These are phyloP conservation scores for Tapera naevia DNA, from an alignment of 2,797 vertebrate species.

Conservation along the genomic window DNA sequence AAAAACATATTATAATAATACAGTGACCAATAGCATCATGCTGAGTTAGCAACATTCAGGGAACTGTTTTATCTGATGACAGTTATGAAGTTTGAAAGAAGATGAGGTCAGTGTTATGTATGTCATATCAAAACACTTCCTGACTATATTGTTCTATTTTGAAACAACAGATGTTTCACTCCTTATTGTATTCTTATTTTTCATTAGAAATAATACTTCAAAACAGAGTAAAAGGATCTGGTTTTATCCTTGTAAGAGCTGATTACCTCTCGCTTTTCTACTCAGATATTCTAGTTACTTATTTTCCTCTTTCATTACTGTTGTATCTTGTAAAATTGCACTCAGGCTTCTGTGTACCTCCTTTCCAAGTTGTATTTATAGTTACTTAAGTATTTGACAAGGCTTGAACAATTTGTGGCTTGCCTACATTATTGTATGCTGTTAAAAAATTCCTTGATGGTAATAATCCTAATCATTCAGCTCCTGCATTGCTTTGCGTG, in stretches of 20 bases:
- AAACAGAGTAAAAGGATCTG: background rate
- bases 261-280: background rate
- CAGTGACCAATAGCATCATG: background rate
- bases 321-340: slow-evolving; percentile 22
- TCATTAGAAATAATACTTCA: background rate
- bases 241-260: background rate
- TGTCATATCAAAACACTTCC: slow-evolving; percentile 25
- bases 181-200: background rate
- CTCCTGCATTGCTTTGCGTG: background rate
- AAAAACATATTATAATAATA: slow-evolving; percentile 16
- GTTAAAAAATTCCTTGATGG: slow-evolving; percentile 43
- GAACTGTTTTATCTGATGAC: slow-evolving; percentile 25
- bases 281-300: background rate
- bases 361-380: slow-evolving; percentile 28
- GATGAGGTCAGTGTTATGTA: slow-evolving; percentile 21
- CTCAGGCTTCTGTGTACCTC: background rate
- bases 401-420: slow-evolving; percentile 32
- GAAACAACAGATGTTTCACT: background rate
- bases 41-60: slow-evolving; percentile 41
- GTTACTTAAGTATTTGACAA: background rate
- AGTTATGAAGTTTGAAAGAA: slow-evolving; percentile 44
- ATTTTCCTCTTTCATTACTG: slow-evolving; percentile 6
- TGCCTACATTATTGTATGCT: background rate
- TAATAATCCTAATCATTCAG: background rate
- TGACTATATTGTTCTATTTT: background rate